These are phyloP conservation scores for Himantopus leucocephalus DNA, from an alignment of 2,113 vertebrate species.

Conservation along the genomic window DNA sequence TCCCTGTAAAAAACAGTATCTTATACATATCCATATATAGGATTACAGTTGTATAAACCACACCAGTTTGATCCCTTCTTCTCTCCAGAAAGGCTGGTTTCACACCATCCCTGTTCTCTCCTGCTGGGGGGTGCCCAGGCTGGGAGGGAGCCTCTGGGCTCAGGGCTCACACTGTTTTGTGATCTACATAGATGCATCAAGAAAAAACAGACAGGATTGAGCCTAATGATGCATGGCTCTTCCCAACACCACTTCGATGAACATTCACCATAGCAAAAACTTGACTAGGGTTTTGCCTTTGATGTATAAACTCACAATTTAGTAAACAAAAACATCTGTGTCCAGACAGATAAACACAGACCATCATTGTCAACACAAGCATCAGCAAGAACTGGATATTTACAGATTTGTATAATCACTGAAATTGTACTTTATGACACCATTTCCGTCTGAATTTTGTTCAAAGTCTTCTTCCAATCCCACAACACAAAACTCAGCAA, in stretches of 20 bases:
- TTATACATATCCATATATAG: neutral
- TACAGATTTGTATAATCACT: neutral
- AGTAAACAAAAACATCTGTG: neutral
- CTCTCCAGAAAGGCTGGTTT: neutral
- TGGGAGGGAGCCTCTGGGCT: neutral
- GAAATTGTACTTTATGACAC: neutral
- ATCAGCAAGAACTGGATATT: neutral
- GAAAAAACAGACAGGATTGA: neutral
- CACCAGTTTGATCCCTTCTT: no score
- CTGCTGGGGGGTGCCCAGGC: neutral
- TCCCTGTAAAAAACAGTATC: neutral
- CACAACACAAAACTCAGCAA: neutral
- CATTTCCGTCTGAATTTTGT: neutral
- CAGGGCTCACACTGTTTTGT: neutral
- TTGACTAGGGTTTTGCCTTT: neutral
- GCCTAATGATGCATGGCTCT: neutral
- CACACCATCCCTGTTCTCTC: no score
- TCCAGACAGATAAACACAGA: neutral
- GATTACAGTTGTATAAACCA: neutral
- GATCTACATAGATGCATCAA: accelerated
- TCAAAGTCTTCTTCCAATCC: neutral
- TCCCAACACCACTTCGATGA: neutral
- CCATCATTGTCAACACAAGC: neutral
- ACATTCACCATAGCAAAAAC: neutral
- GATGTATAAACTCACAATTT: neutral